These are phyloP conservation scores for Halyomorpha halys DNA, from an alignment of 1,140 invertebrate genomes.

Conservation along the genomic window DNA sequence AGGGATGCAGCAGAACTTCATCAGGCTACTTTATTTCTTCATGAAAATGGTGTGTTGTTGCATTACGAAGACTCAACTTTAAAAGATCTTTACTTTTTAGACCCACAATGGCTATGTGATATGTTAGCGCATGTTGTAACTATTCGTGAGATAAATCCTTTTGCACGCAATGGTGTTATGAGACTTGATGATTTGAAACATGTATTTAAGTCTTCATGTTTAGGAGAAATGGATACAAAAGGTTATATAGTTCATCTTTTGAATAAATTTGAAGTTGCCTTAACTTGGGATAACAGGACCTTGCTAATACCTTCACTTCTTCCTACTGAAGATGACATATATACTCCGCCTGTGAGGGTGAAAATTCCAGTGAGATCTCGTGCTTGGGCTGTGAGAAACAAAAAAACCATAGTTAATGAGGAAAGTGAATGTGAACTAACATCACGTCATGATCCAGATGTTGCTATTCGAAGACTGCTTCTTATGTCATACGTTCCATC, in stretches of 20 bases:
- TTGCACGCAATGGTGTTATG: conserved; percentile 85
- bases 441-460: conserved; percentile 43
- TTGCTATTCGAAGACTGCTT: conserved; percentile 55
- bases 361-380: conserved; percentile 44
- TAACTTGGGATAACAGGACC: conserved; percentile 90
- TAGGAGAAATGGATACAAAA: conserved; percentile 42
- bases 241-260: conserved; percentile 76
- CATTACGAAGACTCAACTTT: conserved; percentile 96
- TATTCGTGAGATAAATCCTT: conserved; percentile 91
- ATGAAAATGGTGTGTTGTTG: conserved; percentile 95
- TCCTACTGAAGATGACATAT: conserved; percentile 64
- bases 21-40: conserved; percentile 90
- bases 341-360: conserved; percentile 31
- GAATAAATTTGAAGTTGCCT: conserved; percentile 94
- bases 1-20: conserved; percentile 77
- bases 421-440: conserved; percentile 33
- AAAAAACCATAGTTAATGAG: conserved; percentile 31
- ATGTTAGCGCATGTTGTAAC: conserved; percentile 94
- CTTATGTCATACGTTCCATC: conserved; percentile 94
- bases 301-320: conserved; percentile 86
- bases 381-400: conserved; percentile 40
- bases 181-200: conserved; percentile 85
- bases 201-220: conserved; percentile 68
- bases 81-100: conserved; percentile 88
- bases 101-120: conserved; percentile 98